Evolutionary conservation across 2,797 vertebrate species (phyloP), one percentile per base, ranked within the genome.

Genomic region (Glyptemys insculpta): DNA sequence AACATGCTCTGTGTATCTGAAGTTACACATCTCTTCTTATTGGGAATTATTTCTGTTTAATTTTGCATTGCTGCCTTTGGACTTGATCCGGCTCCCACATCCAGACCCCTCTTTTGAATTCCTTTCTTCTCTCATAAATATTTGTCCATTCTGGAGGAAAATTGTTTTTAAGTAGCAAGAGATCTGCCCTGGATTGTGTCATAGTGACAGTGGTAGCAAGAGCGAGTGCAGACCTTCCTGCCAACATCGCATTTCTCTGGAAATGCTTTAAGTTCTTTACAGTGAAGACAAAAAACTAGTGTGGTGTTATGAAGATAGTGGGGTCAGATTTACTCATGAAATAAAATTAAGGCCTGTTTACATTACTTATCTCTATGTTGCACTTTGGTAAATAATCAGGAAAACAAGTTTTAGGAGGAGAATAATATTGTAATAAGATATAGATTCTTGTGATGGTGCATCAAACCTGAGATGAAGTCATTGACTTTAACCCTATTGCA

Each of bases 241-340:
- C 78, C 74, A 74, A 29, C 9, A 88, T 25, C 34, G 91, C 6
- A 9, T 88, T 88, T 90, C 89, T 92, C 90, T 88, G 87, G 92
- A 95, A 85, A 87, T 86, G 56, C 44, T 92, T 65, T 34, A 84
- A 62, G 34, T 85, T 92, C 76, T 59, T 94, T 92, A 96, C 97
- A 98, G 98, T 98, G 97, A 98, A 98, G 92, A 91, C 81, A 91
- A 96, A 87, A 95, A 85, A 53, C 87, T 79, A 31, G 49, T 88
- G 92, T 96, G 21, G 89, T 91, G 25, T 92, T 91, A 8, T 27
- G 94, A 94, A 83, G 91, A 50, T 31, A 31, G 91, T 79, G 80
- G 84, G 84, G 82, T 96, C 1, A 1, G 85, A 91, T 93, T 88
- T 94, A 87, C 16, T 91, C 57, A 27, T 92, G 80, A 88, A 88